Conservation (phyloP, 2,888 invertebrate species). For the Hofmannophila pseudospretella region DNA sequence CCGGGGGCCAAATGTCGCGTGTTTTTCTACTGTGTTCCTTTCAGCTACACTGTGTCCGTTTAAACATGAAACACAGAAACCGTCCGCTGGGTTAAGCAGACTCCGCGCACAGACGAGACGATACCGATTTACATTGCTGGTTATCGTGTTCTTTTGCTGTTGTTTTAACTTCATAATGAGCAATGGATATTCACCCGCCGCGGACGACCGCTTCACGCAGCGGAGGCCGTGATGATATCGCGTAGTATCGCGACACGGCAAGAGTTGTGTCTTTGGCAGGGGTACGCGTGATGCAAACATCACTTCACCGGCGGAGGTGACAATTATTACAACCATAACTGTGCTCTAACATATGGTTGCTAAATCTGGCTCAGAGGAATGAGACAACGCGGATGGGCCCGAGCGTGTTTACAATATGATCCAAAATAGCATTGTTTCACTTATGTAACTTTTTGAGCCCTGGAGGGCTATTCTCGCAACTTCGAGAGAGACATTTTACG, state of each 20-base stretch:
- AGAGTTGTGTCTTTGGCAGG: conserved; percentile 14
- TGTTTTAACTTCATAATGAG: too few relatives aligned
- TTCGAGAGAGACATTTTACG: too few relatives aligned
- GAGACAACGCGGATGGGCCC: conserved; percentile 37
- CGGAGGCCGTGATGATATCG: too few relatives aligned
- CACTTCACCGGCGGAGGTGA: conserved; percentile 32
- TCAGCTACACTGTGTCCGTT: neutral
- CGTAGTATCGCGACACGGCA: neutral
- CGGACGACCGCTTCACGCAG: too few relatives aligned
- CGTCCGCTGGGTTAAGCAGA: too few relatives aligned
- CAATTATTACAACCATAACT: conserved; percentile 61
- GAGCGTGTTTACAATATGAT: conserved; percentile 34
- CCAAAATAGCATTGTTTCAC: conserved; percentile 44
- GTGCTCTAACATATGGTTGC: conserved; percentile 41
- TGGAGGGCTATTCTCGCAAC: too few relatives aligned
- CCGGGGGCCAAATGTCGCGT: conserved; percentile 31
- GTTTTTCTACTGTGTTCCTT: conserved; percentile 18
- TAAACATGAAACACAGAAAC: too few relatives aligned
- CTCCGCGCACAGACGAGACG: too few relatives aligned
- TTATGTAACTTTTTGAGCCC: conserved; percentile 39
- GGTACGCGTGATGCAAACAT: conserved; percentile 16
- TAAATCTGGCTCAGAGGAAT: conserved; percentile 46
- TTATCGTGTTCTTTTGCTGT: too few relatives aligned
- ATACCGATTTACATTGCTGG: too few relatives aligned
- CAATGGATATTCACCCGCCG: too few relatives aligned